Percentiles rank a stretch among this genome's conserved stretches.
Evolutionary conservation across 1,140 invertebrate genomes (phyloP).

Genomic region (Hypothenemus hampei): DNA sequence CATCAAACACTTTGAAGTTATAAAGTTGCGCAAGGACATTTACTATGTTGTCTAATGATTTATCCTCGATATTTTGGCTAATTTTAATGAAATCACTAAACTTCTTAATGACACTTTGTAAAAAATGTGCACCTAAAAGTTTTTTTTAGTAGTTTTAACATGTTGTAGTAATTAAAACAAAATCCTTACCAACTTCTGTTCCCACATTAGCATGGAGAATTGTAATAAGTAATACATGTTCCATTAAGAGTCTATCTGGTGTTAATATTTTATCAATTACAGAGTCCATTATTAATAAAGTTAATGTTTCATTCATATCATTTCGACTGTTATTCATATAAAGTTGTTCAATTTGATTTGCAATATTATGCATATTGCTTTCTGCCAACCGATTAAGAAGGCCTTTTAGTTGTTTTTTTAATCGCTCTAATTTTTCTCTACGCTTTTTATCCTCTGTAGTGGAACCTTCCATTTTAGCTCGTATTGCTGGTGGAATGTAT

Average conservation of each 20-base stretch:
- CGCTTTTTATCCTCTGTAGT: slow-evolving; percentile 48
- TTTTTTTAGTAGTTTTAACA: not conserved
- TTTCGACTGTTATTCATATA: slow-evolving; percentile 73
- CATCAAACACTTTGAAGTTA: slow-evolving; percentile 83
- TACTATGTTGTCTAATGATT: slow-evolving; percentile 81
- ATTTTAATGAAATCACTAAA: slow-evolving; percentile 58
- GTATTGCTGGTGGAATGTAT: slow-evolving; percentile 80
- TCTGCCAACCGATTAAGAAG: slow-evolving; percentile 83
- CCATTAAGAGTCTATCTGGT: slow-evolving; percentile 75
- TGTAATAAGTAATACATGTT: slow-evolving; percentile 77
- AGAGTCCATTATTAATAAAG: slow-evolving; percentile 63
- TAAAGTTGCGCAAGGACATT: slow-evolving; percentile 78
- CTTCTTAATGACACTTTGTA: slow-evolving; percentile 62
- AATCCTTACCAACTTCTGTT: slow-evolving; percentile 71
- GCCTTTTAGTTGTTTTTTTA: slow-evolving; percentile 81
- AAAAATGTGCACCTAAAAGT: slow-evolving; percentile 66
- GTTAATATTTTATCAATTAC: slow-evolving; percentile 57
- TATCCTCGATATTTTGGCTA: slow-evolving; percentile 60
- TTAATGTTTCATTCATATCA: slow-evolving; percentile 76
- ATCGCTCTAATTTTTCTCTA: slow-evolving; percentile 55
- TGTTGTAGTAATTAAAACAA: not conserved
- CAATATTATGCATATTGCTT: slow-evolving; percentile 80
- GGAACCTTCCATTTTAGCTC: slow-evolving; percentile 47
- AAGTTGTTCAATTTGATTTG: slow-evolving; percentile 64
- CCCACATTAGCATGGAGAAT: slow-evolving; percentile 88